phyloP scores from a whole-genome alignment of 2,113 vertebrate genomes.

The Pao palembangensis region DNA sequence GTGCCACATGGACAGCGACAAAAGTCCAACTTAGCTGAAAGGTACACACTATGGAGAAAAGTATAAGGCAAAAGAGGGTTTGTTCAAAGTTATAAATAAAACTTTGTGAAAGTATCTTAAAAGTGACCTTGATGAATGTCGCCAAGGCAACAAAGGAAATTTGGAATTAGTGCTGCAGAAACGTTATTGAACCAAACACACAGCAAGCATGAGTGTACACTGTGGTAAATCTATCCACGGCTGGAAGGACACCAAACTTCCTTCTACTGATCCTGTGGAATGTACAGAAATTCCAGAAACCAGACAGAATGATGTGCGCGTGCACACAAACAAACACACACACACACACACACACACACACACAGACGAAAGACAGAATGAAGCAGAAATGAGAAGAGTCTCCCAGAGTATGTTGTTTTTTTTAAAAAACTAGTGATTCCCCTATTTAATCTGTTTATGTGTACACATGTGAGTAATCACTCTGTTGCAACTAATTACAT shows the following conservation, averaged over 20 bases:
- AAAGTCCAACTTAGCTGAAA: too few relatives aligned
- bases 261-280: conserved; percentile 60
- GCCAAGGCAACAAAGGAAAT: not conserved
- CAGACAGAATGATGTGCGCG: conserved; percentile 16
- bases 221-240: conserved; percentile 51
- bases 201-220: conserved; percentile 28
- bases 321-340: conserved; percentile 30
- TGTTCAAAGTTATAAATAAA: not conserved
- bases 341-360: conserved; percentile 29
- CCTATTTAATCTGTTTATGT: conserved; percentile 4
- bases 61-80: not conserved
- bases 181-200: conserved; percentile 7
- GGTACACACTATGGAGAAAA: too few relatives aligned
- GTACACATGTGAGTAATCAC: too few relatives aligned
- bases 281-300: conserved; percentile 48
- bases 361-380: conserved; percentile 22
- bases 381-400: conserved; percentile 3
- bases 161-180: not conserved
- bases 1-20: too few relatives aligned
- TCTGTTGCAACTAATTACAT: too few relatives aligned
- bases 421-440: conserved; percentile 43
- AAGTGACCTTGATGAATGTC: not conserved
- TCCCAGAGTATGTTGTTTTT: conserved; percentile 19
- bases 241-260: conserved; percentile 63
- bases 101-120: too few relatives aligned